A percentile compares a stretch with the other conserved stretches of the same genome.
Evolutionary conservation across 2,797 vertebrate species (phyloP).

Genomic region (Adelosebastes latens): DNA sequence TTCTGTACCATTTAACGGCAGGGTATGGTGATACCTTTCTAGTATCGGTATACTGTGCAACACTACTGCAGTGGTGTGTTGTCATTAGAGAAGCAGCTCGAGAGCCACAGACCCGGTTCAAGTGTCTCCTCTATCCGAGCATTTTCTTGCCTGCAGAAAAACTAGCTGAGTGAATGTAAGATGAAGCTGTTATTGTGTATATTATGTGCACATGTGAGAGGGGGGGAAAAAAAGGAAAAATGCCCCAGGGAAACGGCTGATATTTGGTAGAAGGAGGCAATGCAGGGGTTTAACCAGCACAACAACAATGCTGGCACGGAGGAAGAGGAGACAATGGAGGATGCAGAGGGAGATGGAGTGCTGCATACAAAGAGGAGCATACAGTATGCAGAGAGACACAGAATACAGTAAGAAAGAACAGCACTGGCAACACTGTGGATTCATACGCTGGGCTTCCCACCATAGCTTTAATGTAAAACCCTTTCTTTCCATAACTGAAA

Average conservation of each 20-base stretch:
- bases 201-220: not conserved
- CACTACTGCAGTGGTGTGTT: not conserved
- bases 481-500: not conserved
- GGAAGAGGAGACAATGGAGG: conserved; percentile 26
- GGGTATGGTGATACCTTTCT: too few relatives aligned
- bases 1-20: too few relatives aligned
- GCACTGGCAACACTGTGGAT: not conserved
- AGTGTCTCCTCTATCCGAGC: not conserved
- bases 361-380: conserved; percentile 8
- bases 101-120: not conserved
- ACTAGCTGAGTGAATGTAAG: not conserved
- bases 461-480: not conserved
- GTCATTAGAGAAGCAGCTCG: conserved; percentile 2
- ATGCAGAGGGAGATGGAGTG: conserved; percentile 9
- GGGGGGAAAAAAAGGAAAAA: not conserved
- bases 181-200: conserved; percentile 9
- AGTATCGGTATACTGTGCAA: too few relatives aligned
- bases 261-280: conserved; percentile 10
- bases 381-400: not conserved
- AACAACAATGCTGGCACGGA: conserved; percentile 17
- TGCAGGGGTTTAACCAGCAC: conserved; percentile 13
- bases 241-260: not conserved
- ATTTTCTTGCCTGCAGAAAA: not conserved
- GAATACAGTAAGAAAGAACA: not conserved
- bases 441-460: not conserved